Evolutionary conservation across 2,113 vertebrate genomes (phyloP).

Genomic region (Oenanthe oenanthe): DNA sequence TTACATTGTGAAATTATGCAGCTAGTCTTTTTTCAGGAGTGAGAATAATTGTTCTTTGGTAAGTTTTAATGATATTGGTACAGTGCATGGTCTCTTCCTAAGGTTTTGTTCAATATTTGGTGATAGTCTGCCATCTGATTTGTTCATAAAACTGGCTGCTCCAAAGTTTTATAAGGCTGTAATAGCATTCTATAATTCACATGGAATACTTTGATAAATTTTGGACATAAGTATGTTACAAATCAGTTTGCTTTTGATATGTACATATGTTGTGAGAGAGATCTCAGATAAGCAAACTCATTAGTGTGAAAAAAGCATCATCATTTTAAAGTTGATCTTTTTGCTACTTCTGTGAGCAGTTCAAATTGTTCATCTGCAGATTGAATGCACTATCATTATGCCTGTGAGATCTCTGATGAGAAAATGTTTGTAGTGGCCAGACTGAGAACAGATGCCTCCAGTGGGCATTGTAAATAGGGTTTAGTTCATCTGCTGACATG

Average conservation of each 20-base stretch:
- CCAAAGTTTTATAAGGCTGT: not conserved
- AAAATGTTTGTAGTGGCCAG: not conserved
- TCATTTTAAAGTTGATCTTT: not conserved
- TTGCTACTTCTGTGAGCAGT: not conserved
- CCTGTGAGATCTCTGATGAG: not conserved
- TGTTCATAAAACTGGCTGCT: not conserved
- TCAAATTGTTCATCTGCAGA: not conserved
- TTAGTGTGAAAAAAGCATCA: not conserved
- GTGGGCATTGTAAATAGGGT: not conserved
- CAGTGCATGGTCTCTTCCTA: not conserved
- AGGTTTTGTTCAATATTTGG: not conserved
- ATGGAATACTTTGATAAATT: not conserved
- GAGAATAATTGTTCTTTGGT: not conserved
- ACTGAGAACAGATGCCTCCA: not conserved
- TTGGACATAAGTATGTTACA: not conserved
- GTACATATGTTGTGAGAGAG: not conserved
- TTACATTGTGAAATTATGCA: not conserved
- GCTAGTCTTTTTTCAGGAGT: not conserved
- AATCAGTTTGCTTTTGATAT: not conserved
- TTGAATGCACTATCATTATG: not conserved
- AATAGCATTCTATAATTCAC: not conserved
- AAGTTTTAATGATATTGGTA: not conserved
- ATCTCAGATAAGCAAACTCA: not conserved
- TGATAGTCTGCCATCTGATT: not conserved
- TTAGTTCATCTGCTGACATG: constrained; percentile 7